Evolutionary conservation across 2,888 invertebrate genomes (phyloP).

Genomic region (Tineola bisselliella): DNA sequence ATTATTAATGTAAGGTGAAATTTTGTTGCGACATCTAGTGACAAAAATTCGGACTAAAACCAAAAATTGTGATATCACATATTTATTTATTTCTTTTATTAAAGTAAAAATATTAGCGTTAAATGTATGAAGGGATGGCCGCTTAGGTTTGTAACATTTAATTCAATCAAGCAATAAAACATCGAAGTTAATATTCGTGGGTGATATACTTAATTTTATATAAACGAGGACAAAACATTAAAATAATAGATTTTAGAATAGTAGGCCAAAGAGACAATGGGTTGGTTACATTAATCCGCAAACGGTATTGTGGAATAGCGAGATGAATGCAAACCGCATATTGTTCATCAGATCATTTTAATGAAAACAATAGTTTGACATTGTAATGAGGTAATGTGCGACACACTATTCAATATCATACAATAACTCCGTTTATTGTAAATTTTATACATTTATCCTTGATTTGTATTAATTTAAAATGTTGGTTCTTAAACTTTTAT

Average conservation of each 20-base stretch:
- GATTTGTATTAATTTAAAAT: background rate
- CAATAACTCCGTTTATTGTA: background rate
- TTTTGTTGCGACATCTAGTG: too few relatives aligned
- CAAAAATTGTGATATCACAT: too few relatives aligned
- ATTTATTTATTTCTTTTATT: too few relatives aligned
- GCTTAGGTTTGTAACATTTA: too few relatives aligned
- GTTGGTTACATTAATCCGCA: conserved; percentile 25
- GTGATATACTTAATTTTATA: background rate
- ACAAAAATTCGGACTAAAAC: too few relatives aligned
- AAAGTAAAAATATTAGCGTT: too few relatives aligned
- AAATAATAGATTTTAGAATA: background rate
- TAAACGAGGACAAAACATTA: background rate
- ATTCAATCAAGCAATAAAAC: too few relatives aligned
- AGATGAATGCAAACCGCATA: conserved; percentile 23
- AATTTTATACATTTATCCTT: background rate
- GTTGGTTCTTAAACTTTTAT: conserved; percentile 23
- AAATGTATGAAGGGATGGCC: too few relatives aligned
- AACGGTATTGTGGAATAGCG: conserved; percentile 26
- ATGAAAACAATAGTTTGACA: background rate
- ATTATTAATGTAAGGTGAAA: too few relatives aligned
- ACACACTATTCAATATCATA: background rate
- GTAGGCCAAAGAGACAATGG: conserved; percentile 25
- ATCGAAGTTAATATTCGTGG: too few relatives aligned
- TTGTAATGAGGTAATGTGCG: background rate
- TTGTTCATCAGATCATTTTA: conserved; percentile 17